Conservation (phyloP, 2,113 vertebrate genomes). For the Nannobrachium achirus region DNA sequence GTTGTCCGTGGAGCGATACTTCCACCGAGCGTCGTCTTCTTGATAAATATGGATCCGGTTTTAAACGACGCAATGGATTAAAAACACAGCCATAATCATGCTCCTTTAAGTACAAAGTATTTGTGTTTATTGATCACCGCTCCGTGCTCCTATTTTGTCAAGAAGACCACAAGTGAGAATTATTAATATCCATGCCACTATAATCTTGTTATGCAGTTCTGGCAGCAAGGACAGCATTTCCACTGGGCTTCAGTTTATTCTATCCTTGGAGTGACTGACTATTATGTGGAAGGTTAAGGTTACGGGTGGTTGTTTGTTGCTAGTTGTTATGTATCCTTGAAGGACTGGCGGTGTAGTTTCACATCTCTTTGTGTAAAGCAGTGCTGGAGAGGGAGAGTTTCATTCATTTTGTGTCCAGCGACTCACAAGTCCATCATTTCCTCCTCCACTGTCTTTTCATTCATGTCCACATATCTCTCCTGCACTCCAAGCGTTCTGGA, state of each 20-base stretch:
- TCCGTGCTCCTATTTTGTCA: background rate
- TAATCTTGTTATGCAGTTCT: background rate
- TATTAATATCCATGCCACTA: background rate
- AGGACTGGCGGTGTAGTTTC: constrained; percentile 28
- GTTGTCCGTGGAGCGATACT: no score
- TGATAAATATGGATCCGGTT: no score
- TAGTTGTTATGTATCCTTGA: constrained; percentile 29
- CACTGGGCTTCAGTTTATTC: background rate
- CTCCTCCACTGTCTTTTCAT: constrained; percentile 83
- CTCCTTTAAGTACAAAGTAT: no score
- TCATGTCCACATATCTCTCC: constrained; percentile 86
- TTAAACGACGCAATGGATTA: no score
- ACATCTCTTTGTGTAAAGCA: constrained; percentile 7
- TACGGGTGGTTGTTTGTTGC: constrained; percentile 5
- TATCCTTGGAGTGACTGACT: background rate
- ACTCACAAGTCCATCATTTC: constrained; percentile 86
- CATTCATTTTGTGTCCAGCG: constrained; percentile 22
- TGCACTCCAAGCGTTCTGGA: constrained; percentile 90
- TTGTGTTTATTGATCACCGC: no score
- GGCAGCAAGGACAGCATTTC: constrained; percentile 6
- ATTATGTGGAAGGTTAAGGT: no score
- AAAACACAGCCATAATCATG: no score
- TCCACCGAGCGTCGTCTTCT: no score
- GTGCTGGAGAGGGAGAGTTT: constrained; percentile 34
- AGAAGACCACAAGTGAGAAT: background rate